A percentile compares a stretch with the other conserved stretches of the same genome.
phyloP scores from a whole-genome alignment of 2,888 invertebrate species.

The Trichacis sp. region DNA sequence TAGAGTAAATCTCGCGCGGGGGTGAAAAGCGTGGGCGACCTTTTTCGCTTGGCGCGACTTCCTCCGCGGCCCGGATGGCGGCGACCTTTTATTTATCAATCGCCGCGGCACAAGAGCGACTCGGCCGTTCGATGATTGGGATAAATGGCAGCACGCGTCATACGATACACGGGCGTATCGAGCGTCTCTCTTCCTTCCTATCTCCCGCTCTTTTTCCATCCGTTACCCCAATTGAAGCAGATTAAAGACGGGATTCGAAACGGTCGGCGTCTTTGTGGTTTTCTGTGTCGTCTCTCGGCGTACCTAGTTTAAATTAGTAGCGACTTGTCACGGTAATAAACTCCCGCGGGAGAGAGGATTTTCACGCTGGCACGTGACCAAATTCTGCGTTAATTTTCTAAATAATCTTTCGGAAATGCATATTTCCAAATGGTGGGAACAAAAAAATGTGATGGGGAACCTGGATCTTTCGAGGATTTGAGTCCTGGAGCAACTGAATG shows the following conservation, averaged over 20 bases:
- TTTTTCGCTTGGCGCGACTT: slow-evolving; percentile 46
- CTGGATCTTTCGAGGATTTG: no score
- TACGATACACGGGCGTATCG: slow-evolving; percentile 53
- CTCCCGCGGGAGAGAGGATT: slow-evolving; percentile 34
- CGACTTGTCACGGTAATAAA: slow-evolving; percentile 65
- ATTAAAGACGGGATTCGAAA: slow-evolving; percentile 67
- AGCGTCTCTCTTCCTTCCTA: slow-evolving; percentile 49
- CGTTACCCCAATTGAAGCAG: slow-evolving; percentile 64
- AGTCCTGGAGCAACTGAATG: no score
- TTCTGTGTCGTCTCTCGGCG: slow-evolving; percentile 48
- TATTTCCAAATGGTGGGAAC: no score
- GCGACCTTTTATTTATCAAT: slow-evolving; percentile 63
- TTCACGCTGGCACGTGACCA: slow-evolving; percentile 33
- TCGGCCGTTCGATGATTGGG: slow-evolving; percentile 62
- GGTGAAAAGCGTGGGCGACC: slow-evolving; percentile 30
- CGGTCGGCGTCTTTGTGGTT: slow-evolving; percentile 63
- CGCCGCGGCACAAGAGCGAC: slow-evolving; percentile 59
- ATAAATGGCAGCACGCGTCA: slow-evolving; percentile 69
- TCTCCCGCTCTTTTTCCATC: slow-evolving; percentile 43
- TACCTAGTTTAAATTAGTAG: slow-evolving; percentile 65
- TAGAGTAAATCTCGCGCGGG: slow-evolving; percentile 10
- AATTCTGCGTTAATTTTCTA: no score
- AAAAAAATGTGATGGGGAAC: no score
- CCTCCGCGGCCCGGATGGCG: slow-evolving; percentile 61
- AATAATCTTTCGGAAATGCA: no score